Percentiles rank a stretch among this genome's conserved stretches.
Conservation (phyloP, 2,888 invertebrate species). For the Allophyes oxyacanthae region DNA sequence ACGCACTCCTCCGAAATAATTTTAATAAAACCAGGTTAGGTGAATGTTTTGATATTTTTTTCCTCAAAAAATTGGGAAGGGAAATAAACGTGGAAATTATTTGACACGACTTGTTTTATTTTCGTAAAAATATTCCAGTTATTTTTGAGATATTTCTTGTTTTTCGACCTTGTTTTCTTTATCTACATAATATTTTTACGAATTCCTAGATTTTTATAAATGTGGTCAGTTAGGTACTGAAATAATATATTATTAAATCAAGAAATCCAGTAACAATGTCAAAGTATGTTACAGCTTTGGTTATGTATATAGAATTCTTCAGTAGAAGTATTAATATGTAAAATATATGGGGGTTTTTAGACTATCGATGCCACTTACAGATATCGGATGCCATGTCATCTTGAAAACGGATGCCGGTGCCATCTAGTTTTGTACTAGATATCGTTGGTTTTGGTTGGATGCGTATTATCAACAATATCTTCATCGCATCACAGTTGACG, state of each 20-base stretch:
- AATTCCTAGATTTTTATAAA: neutral
- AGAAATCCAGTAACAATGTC: slow-evolving; percentile 16
- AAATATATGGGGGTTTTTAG: too few relatives aligned
- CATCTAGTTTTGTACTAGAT: too few relatives aligned
- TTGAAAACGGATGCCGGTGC: too few relatives aligned
- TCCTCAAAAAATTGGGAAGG: slow-evolving; percentile 58
- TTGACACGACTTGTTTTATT: slow-evolving; percentile 38
- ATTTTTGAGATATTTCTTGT: slow-evolving; percentile 17
- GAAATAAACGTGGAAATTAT: slow-evolving; percentile 55
- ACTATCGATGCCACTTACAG: too few relatives aligned
- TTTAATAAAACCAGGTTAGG: slow-evolving; percentile 86
- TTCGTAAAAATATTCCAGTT: slow-evolving; percentile 14
- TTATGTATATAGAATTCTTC: too few relatives aligned
- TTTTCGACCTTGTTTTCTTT: slow-evolving; percentile 4
- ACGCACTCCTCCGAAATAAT: slow-evolving; percentile 87
- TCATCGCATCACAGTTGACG: too few relatives aligned
- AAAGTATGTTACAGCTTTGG: slow-evolving; percentile 13
- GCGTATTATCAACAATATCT: too few relatives aligned
- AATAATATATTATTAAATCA: neutral
- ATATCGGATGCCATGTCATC: too few relatives aligned
- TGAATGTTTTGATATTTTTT: slow-evolving; percentile 79
- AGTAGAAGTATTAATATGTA: slow-evolving; percentile 1
- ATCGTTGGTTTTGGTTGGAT: too few relatives aligned
- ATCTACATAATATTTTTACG: neutral
- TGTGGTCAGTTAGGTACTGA: neutral